Evolutionary conservation across 2,797 vertebrate species (phyloP), one percentile per base, ranked within the genome.

Genomic region (Mormyrus hasselquistii): DNA sequence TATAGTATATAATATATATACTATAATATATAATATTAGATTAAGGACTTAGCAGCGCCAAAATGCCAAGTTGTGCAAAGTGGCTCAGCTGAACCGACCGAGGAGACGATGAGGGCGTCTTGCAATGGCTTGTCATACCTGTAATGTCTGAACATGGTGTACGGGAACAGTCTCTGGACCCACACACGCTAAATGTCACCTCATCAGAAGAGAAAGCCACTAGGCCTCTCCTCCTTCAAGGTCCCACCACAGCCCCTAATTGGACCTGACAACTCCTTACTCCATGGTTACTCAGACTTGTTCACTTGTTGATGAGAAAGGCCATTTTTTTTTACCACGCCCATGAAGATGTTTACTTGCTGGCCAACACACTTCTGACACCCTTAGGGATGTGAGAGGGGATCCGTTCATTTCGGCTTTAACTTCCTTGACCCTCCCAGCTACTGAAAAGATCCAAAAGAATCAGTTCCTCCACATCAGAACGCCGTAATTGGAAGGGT

Each of bases 401-500:
- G 59, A 49, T 89, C 87, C 87, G 87, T 53, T 52, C 14, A 86
- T 87, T 90, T 90, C 88, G 82, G 49, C 79, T 90, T 89, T 89
- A 76, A 87, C 91, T 92, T 89, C 87, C 53, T 86, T 89, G 88
- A 90, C 90, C 91, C 34, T 89, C 89, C 22, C 29, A 90, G 85
- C 87, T 87, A 69, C 88, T 69, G 89, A 88, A 90, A 89, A 89
- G 86, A 85, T 50, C 52, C 12, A 57, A 88, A 88, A 89, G 88
- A 89, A 57, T 88, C 62, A 12, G 52, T 90, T 83, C 22, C 55
- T 62, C 38, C 41, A 47, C 55, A 65, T 50, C 47, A 88, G 86
- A 89, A 88, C 25, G 87, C 91, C 89, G 89, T 92, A 93, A 90
- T 90, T 92, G 92, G 91, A 89, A 89, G 91, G 88, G 89, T 91